Evolutionary conservation across 2,797 vertebrate species (phyloP).

Genomic region (Macropodus opercularis): DNA sequence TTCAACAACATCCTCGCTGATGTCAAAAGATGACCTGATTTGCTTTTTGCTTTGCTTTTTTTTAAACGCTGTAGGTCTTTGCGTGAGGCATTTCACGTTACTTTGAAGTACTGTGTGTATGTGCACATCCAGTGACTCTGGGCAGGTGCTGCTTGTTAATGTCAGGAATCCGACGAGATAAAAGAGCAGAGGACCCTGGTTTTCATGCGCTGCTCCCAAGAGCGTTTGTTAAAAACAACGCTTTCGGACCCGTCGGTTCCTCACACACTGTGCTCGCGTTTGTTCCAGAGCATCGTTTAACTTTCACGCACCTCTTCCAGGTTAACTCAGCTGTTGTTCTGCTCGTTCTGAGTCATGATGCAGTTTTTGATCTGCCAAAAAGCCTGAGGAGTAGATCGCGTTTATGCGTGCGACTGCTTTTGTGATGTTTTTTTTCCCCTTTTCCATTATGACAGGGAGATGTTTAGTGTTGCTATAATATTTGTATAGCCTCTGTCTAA

Average conservation of each 20-base stretch:
- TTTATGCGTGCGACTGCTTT: slow-evolving; percentile 11
- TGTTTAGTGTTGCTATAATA: slow-evolving; percentile 43
- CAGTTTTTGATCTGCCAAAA: slow-evolving; percentile 37
- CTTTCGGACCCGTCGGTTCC: slow-evolving; percentile 53
- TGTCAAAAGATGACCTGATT: slow-evolving; percentile 76
- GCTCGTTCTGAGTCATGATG: slow-evolving; percentile 37
- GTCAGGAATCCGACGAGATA: slow-evolving; percentile 68
- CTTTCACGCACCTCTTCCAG: slow-evolving; percentile 18
- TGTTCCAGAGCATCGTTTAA: slow-evolving; percentile 16
- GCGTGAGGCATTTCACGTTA: slow-evolving; percentile 46
- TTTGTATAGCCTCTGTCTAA: slow-evolving; percentile 33
- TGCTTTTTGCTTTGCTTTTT: slow-evolving; percentile 26
- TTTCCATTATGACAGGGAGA: neutral
- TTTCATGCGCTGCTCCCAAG: slow-evolving; percentile 51
- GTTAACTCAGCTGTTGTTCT: slow-evolving; percentile 21
- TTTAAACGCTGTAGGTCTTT: slow-evolving; percentile 28
- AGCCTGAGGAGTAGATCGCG: slow-evolving; percentile 7
- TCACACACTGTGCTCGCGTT: slow-evolving; percentile 1
- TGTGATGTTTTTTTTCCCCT: slow-evolving; percentile 7
- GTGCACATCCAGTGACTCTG: slow-evolving; percentile 57
- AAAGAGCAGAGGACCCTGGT: slow-evolving; percentile 56
- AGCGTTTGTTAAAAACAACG: slow-evolving; percentile 58
- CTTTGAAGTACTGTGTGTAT: slow-evolving; percentile 64
- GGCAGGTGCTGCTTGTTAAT: slow-evolving; percentile 71
- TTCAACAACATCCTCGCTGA: slow-evolving; percentile 69